Evolutionary conservation across 2,888 invertebrate species (phyloP).

Genomic region (Ichneumon xanthorius): DNA sequence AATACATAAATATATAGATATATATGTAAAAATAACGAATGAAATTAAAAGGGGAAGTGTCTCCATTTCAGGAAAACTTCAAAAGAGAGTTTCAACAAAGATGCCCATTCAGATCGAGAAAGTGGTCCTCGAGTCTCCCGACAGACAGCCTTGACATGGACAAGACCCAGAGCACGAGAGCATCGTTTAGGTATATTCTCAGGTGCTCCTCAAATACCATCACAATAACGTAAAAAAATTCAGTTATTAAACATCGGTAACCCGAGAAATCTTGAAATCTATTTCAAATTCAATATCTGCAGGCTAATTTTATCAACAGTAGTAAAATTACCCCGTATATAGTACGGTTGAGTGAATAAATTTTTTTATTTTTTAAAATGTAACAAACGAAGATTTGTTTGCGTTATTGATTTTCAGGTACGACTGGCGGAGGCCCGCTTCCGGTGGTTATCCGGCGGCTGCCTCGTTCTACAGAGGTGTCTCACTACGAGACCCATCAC

Average conservation of each 20-base stretch:
- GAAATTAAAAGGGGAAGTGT: neutral
- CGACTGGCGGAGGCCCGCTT: conserved; percentile 76
- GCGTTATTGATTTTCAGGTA: conserved; percentile 68
- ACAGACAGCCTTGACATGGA: conserved; percentile 79
- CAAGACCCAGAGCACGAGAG: conserved; percentile 77
- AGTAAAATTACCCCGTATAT: neutral
- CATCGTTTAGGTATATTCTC: conserved; percentile 77
- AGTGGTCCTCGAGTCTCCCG: conserved; percentile 76
- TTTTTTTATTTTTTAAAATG: conserved; percentile 13
- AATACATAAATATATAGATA: neutral
- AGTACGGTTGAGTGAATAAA: neutral
- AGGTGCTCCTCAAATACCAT: conserved; percentile 66
- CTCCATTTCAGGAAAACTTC: conserved; percentile 89
- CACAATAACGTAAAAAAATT: conserved; percentile 27
- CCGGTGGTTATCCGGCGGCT: conserved; percentile 71
- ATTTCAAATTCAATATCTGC: neutral
- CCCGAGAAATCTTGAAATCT: neutral
- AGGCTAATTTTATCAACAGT: neutral
- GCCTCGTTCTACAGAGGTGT: conserved; percentile 78
- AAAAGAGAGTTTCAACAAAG: conserved; percentile 91
- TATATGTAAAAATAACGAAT: neutral
- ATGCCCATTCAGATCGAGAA: conserved; percentile 86
- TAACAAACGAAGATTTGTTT: neutral
- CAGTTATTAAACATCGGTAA: neutral
- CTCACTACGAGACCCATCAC: conserved; percentile 72